Evolutionary conservation across 2,888 invertebrate genomes (phyloP).

Genomic region (Drosophila pseudotakahashii): DNA sequence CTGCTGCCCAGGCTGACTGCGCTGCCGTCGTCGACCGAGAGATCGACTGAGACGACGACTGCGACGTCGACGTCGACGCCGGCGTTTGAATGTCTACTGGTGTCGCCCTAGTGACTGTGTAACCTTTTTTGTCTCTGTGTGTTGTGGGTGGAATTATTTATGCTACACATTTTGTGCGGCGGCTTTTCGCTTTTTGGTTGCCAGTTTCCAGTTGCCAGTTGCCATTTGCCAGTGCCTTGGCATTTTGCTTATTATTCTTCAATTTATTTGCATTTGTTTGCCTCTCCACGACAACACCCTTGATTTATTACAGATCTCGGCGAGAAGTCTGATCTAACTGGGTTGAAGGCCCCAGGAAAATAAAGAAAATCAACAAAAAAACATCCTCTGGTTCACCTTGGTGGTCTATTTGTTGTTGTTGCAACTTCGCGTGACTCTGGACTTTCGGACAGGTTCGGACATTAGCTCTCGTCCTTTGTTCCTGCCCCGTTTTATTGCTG

Average conservation of each 20-base stretch:
- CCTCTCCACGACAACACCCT: background rate
- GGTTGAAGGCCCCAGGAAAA: background rate
- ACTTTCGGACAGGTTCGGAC: slow-evolving; percentile 72
- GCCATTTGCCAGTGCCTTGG: slow-evolving; percentile 25
- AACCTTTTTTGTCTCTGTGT: slow-evolving; percentile 61
- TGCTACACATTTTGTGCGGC: slow-evolving; percentile 71
- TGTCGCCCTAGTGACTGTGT: slow-evolving; percentile 80
- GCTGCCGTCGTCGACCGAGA: slow-evolving; percentile 1
- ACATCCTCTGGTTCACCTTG: slow-evolving; percentile 53
- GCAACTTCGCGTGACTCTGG: slow-evolving; percentile 77
- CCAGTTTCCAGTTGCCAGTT: slow-evolving; percentile 3
- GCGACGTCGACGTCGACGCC: background rate
- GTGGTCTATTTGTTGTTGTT: slow-evolving; percentile 45
- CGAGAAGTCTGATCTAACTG: slow-evolving; percentile 19
- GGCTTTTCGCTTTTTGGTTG: slow-evolving; percentile 29
- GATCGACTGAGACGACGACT: too few species aligned
- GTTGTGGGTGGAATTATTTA: slow-evolving; percentile 81
- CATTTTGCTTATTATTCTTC: slow-evolving; percentile 65
- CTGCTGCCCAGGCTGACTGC: slow-evolving; percentile 7
- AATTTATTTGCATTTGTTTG: slow-evolving; percentile 71
- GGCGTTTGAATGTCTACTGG: slow-evolving; percentile 42
- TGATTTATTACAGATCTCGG: slow-evolving; percentile 36
- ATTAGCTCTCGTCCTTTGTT: slow-evolving; percentile 52
- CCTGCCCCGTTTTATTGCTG: slow-evolving; percentile 44
- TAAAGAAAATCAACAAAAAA: background rate